These are phyloP conservation scores for Sinodicranocentrus sp. DNA, from an alignment of 2,888 invertebrate genomes.

Conservation along the genomic window DNA sequence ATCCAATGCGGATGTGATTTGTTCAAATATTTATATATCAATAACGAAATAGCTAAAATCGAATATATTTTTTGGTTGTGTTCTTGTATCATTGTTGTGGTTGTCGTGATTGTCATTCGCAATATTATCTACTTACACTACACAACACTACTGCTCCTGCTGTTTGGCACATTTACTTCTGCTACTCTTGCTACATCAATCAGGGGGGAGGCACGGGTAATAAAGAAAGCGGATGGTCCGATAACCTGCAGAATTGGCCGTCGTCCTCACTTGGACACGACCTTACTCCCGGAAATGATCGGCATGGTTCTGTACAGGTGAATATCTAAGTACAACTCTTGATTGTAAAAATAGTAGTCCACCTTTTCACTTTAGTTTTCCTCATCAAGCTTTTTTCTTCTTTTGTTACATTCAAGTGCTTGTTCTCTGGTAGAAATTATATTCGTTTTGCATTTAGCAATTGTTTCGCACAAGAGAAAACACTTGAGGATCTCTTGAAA, in stretches of 20 bases:
- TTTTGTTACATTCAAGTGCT: too few species aligned
- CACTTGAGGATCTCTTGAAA: too few species aligned
- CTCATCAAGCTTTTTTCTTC: background rate
- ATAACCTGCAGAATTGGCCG: conserved; percentile 80
- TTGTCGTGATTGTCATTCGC: conserved; percentile 28
- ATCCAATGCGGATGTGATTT: background rate
- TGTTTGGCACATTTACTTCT: conserved; percentile 20
- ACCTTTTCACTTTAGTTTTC: background rate
- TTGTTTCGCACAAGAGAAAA: too few species aligned
- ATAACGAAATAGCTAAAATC: conserved; percentile 6
- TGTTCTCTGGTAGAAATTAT: too few species aligned
- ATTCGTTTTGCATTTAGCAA: too few species aligned
- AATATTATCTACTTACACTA: conserved; percentile 25
- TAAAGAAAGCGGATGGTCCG: conserved; percentile 85
- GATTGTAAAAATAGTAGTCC: conserved; percentile 9
- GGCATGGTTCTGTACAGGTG: conserved; percentile 97
- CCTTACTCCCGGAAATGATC: conserved; percentile 94
- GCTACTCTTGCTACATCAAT: conserved; percentile 39
- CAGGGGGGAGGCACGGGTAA: conserved; percentile 82
- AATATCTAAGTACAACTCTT: conserved; percentile 71
- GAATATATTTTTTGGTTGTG: conserved; percentile 26
- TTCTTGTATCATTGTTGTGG: conserved; percentile 26
- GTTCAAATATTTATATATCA: background rate
- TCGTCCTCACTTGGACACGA: conserved; percentile 81
- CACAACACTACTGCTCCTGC: conserved; percentile 17